These are phyloP conservation scores for Elaeidobius kamerunicus DNA, from an alignment of 2,888 invertebrate species.

Conservation along the genomic window DNA sequence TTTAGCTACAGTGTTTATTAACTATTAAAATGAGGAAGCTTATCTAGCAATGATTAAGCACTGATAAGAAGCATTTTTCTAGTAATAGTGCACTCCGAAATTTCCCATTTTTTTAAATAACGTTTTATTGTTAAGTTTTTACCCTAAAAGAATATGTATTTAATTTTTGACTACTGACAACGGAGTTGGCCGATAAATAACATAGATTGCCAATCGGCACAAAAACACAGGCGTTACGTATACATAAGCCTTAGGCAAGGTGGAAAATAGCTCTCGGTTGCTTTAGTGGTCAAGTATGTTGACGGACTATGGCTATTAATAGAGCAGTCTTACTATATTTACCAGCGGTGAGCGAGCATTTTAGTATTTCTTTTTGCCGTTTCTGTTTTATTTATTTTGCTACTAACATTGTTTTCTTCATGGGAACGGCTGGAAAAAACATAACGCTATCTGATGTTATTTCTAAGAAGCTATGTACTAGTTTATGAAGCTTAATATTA, in stretches of 20 bases:
- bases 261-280: constrained; percentile 23
- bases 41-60: no score
- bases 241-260: constrained; percentile 16
- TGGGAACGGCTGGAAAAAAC: constrained; percentile 11
- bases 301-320: constrained; percentile 24
- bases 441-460: not conserved
- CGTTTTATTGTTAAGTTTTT: no score
- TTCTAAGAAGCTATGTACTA: no score
- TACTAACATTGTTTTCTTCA: constrained; percentile 9
- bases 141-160: no score
- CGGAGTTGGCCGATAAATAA: constrained; percentile 20
- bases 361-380: constrained; percentile 21
- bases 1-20: no score
- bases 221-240: constrained; percentile 9
- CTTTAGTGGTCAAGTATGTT: constrained; percentile 24
- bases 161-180: no score
- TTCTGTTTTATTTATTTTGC: constrained; percentile 20
- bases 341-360: constrained; percentile 8
- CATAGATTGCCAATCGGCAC: constrained; percentile 18
- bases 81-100: no score
- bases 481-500: not conserved
- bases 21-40: no score
- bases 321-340: constrained; percentile 23
- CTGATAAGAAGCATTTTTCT: no score
- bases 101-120: no score